A percentile compares a stretch with the other conserved stretches of the same genome.
Conservation (phyloP, 2,113 vertebrate genomes). For the Carettochelys insculpta region DNA sequence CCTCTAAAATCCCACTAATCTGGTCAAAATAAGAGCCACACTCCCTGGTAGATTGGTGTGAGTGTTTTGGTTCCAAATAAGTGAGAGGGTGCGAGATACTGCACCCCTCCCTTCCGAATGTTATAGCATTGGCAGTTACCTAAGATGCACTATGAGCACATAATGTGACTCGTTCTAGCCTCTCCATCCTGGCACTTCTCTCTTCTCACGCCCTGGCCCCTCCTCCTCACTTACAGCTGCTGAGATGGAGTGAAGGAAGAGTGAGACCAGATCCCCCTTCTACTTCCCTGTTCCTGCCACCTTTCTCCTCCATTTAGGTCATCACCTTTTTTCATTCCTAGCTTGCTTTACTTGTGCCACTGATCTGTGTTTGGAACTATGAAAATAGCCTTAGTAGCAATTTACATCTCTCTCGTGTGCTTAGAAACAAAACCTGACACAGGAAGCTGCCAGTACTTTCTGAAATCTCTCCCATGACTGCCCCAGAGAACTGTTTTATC, state of each 20-base stretch:
- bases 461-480: not conserved
- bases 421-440: not conserved
- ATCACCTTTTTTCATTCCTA: fast-evolving
- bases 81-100: not conserved
- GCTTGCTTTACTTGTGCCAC: not conserved
- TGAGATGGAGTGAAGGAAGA: not conserved
- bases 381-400: not conserved
- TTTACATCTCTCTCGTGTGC: not conserved
- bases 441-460: not conserved
- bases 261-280: not conserved
- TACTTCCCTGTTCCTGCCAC: fast-evolving
- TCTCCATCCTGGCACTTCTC: not conserved
- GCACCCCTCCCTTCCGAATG: not conserved
- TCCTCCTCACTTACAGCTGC: not conserved
- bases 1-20: not conserved
- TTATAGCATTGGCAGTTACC: not conserved
- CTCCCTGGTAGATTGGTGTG: not conserved
- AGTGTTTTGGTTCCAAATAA: too few relatives aligned
- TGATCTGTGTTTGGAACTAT: not conserved
- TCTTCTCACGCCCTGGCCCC: not conserved
- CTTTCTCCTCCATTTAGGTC: not conserved
- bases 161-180: not conserved
- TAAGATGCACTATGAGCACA: not conserved
- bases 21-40: not conserved
- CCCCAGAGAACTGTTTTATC: not conserved